These are phyloP conservation scores for Lophius americanus DNA, from an alignment of 2,797 vertebrate genomes.

Conservation along the genomic window DNA sequence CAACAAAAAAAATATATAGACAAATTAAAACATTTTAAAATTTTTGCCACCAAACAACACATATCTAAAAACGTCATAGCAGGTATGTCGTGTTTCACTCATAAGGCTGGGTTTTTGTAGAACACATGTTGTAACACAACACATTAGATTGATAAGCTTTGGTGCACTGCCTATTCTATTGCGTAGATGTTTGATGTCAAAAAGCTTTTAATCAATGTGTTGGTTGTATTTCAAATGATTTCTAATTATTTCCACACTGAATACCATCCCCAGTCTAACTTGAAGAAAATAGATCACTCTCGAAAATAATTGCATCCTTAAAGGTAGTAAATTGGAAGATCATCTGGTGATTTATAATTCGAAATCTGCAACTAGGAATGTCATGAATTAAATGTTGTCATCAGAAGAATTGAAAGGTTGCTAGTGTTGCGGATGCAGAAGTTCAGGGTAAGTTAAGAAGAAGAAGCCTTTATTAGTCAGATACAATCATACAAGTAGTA, in stretches of 20 bases:
- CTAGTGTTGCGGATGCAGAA: conserved; percentile 2
- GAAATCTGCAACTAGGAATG: conserved; percentile 4
- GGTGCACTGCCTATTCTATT: conserved; percentile 12
- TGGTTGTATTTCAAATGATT: conserved; percentile 36
- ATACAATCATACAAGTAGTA: not conserved
- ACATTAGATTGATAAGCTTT: conserved; percentile 4
- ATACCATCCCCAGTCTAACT: conserved; percentile 12
- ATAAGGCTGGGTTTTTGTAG: conserved; percentile 10
- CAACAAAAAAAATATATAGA: no score
- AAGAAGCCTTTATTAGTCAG: conserved; percentile 4
- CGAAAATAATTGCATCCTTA: conserved; percentile 3
- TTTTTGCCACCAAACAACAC: not conserved
- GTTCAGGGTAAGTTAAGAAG: no score
- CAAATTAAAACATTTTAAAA: no score
- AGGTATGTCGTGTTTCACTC: conserved; percentile 12
- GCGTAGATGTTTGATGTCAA: conserved; percentile 21
- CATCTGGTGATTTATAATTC: conserved; percentile 3
- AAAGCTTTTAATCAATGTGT: conserved; percentile 35
- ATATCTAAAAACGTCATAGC: not conserved
- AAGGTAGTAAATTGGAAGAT: conserved; percentile 8
- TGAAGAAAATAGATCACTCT: not conserved
- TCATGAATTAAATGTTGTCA: not conserved
- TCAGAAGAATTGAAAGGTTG: not conserved
- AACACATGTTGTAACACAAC: conserved; percentile 5
- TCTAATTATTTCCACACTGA: conserved; percentile 19